Base-by-base conservation (phyloP, 2,113 vertebrate genomes). In the Acrocephalus arundinaceus region DNA sequence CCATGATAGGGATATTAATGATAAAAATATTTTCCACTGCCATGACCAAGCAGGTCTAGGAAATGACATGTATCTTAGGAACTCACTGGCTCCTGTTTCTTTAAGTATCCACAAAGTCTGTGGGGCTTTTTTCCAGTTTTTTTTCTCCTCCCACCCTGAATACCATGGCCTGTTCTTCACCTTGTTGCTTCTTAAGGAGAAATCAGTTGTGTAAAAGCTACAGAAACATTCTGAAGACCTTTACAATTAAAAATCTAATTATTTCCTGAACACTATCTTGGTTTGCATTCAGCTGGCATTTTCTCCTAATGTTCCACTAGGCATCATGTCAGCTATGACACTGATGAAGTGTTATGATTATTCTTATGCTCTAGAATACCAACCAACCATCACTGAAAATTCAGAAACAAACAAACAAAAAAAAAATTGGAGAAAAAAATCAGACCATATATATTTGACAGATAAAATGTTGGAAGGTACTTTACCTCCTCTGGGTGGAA, bases 131-230 rank as follows among this genome's bases (percentile, higher is more conserved):
- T 11, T 2, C 8, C 24, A 39, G 4, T 21, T 46, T 13, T 79
- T 66, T 45, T 66, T 45, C 7, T 70, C 5, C 15, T 61, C 5
- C 3, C 1, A 5, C 3, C 4, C 7, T 49, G 9, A 61, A 30
- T 3, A 16, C 2, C 12, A 30, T 5, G 25, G 6, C 3, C 4
- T 68, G 2, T 37, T 70, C 43, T 57, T 52, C 1, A 1, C 6
- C 8, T 51, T 51, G 1, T 4, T 51, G 3, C 4, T 75, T 48
- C 27, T 68, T 76, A 52, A 59, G 18, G 18, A 79, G 20, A 43
- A 80, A 55, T 51, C 17, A 63, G 20, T 31, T 43, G 14, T 18
- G 7, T 25, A 51, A 63, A 2, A 85, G 15, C 4, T 49, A 43
- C 15, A 58, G 35, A 87, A 84, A 59, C 25, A 82, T 75, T 85